phyloP scores from a whole-genome alignment of 1,140 invertebrate species.

The Asbolus verrucosus region DNA sequence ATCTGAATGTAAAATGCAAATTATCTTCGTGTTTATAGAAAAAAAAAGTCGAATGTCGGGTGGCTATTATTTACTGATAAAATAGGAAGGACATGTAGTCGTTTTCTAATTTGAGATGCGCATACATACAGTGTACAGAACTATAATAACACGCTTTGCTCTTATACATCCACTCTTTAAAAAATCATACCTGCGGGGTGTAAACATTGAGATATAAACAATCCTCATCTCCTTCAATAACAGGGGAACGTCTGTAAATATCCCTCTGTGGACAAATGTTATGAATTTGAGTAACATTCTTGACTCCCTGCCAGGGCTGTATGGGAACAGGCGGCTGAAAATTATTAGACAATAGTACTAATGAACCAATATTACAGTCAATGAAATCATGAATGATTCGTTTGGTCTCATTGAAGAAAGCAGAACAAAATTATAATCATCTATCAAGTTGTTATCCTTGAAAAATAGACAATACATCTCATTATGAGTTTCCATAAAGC shows the following conservation, averaged over 20 bases:
- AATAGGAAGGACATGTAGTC: no score
- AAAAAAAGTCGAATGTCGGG: no score
- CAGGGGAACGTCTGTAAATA: slow-evolving; percentile 71
- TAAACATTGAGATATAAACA: slow-evolving; percentile 91
- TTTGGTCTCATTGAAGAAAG: slow-evolving; percentile 4
- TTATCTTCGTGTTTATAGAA: no score
- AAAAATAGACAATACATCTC: background rate
- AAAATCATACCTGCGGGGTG: slow-evolving; percentile 71
- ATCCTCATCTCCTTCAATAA: slow-evolving; percentile 79
- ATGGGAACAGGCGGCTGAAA: slow-evolving; percentile 73
- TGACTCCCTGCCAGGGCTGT: slow-evolving; percentile 70
- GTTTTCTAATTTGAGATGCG: no score
- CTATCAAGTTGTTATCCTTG: background rate
- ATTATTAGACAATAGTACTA: slow-evolving; percentile 19
- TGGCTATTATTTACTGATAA: no score
- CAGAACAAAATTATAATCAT: background rate
- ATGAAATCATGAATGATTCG: no score
- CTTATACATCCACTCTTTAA: no score
- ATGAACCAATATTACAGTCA: no score
- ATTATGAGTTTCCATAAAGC: background rate
- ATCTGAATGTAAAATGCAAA: no score
- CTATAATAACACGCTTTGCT: no score
- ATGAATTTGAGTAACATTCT: slow-evolving; percentile 72
- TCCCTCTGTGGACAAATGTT: slow-evolving; percentile 80
- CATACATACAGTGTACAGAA: no score